Evolutionary conservation across 2,797 vertebrate genomes (phyloP).

Genomic region (Lagorchestes hirsutus): DNA sequence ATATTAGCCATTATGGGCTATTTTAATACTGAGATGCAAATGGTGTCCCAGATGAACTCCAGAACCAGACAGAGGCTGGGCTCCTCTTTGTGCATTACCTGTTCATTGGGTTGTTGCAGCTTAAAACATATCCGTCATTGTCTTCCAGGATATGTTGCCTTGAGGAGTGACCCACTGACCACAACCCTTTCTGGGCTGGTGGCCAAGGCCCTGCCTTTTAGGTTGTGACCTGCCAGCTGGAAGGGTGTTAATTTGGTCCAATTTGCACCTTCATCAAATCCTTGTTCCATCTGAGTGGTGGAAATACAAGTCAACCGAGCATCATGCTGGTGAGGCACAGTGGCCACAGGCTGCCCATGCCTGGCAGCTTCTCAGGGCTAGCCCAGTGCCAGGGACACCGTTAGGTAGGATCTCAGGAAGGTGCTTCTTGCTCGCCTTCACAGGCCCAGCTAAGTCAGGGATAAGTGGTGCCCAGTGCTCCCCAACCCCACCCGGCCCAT

Average conservation of each 20-base stretch:
- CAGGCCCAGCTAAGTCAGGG: slow-evolving; percentile 82
- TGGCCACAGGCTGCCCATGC: slow-evolving; percentile 59
- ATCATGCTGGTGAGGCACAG: slow-evolving; percentile 74
- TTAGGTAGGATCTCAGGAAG: slow-evolving; percentile 74
- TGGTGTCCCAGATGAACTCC: slow-evolving; percentile 57
- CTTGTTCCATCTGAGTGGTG: slow-evolving; percentile 75
- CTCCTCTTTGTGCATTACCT: slow-evolving; percentile 54
- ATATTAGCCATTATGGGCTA: not conserved
- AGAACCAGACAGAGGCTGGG: slow-evolving; percentile 49
- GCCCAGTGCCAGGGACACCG: not conserved
- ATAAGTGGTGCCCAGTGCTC: slow-evolving; percentile 57
- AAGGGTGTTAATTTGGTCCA: slow-evolving; percentile 77
- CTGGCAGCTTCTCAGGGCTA: no score
- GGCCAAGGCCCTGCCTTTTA: slow-evolving; percentile 80
- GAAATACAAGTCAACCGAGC: slow-evolving; percentile 77
- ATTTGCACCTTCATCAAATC: slow-evolving; percentile 81
- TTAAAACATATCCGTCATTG: slow-evolving; percentile 63
- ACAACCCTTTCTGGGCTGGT: slow-evolving; percentile 75
- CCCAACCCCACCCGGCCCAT: slow-evolving; percentile 63
- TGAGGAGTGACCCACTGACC: slow-evolving; percentile 71
- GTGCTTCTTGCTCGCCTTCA: slow-evolving; percentile 83
- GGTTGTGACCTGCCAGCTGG: slow-evolving; percentile 81
- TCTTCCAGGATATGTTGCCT: slow-evolving; percentile 67
- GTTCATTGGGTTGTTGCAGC: slow-evolving; percentile 34
- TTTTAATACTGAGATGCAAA: not conserved